Evolutionary conservation across 2,888 invertebrate species (phyloP).

Genomic region (Lithophane semibrunnea): DNA sequence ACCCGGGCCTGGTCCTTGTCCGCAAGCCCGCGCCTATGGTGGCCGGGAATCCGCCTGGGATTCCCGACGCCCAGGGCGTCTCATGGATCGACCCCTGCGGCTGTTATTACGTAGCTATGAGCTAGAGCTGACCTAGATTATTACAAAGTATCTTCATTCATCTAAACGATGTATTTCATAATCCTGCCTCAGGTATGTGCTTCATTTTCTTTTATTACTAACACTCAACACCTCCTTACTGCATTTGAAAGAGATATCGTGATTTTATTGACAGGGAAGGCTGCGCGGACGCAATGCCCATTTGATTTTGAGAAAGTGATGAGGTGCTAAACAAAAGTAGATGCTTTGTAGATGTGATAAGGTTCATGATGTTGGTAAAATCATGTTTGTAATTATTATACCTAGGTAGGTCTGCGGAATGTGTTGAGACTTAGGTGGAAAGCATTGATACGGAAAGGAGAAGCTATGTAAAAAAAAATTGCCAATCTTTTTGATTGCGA

Average conservation of each 20-base stretch:
- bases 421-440: background rate
- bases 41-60: no score
- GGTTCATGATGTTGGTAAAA: background rate
- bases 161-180: slow-evolving; percentile 17
- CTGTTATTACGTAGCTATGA: no score
- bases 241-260: slow-evolving; percentile 44
- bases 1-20: no score
- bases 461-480: background rate
- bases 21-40: no score
- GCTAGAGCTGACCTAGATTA: background rate
- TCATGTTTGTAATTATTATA: background rate
- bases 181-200: background rate
- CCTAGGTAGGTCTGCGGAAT: background rate
- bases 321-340: background rate
- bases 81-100: no score
- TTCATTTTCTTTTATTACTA: slow-evolving; percentile 25
- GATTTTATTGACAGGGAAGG: slow-evolving; percentile 55
- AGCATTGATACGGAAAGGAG: no score
- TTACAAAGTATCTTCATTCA: slow-evolving; percentile 10
- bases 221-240: slow-evolving; percentile 27
- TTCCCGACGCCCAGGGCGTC: no score
- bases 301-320: background rate
- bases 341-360: background rate
- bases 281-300: slow-evolving; percentile 1
- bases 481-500: no score